phyloP scores from a whole-genome alignment of 2,888 invertebrate genomes.

The Patella caerulea region DNA sequence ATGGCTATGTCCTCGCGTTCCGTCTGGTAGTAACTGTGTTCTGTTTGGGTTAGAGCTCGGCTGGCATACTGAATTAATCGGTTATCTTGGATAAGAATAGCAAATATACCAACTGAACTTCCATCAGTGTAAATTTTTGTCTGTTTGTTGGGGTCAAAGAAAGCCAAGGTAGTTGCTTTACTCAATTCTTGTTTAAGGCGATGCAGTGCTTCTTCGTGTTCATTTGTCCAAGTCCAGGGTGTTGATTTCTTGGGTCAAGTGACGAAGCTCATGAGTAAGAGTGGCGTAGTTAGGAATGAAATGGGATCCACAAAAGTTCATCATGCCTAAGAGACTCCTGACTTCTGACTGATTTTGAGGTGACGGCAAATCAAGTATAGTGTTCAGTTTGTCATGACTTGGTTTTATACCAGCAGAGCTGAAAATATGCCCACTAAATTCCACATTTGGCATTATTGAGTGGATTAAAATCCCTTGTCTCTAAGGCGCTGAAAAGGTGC shows the following conservation, averaged over 20 bases:
- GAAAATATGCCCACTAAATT: conserved; percentile 19
- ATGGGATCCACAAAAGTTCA: conserved; percentile 25
- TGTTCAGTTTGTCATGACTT: conserved; percentile 21
- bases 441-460: conserved; percentile 25
- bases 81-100: conserved; percentile 22
- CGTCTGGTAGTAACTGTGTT: conserved; percentile 35
- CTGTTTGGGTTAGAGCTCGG: conserved; percentile 27
- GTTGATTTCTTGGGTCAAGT: conserved; percentile 8
- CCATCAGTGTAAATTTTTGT: conserved; percentile 30
- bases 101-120: conserved; percentile 31
- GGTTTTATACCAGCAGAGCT: conserved; percentile 14
- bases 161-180: conserved; percentile 20
- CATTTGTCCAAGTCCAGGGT: too few relatives aligned
- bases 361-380: conserved; percentile 12
- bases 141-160: conserved; percentile 25
- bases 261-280: conserved; percentile 22
- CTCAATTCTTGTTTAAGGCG: conserved; percentile 21
- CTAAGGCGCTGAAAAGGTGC: conserved; percentile 14
- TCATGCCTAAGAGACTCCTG: conserved; percentile 27
- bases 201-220: conserved; percentile 11
- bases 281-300: conserved; percentile 26
- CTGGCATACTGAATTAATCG: conserved; percentile 26
- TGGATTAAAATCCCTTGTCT: conserved; percentile 21
- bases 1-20: conserved; percentile 30
- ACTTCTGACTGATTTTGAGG: conserved; percentile 28